Evolutionary conservation across 2,797 vertebrate genomes (phyloP), one percentile per base, ranked within the genome.

Genomic region (Anabacerthia variegaticeps): DNA sequence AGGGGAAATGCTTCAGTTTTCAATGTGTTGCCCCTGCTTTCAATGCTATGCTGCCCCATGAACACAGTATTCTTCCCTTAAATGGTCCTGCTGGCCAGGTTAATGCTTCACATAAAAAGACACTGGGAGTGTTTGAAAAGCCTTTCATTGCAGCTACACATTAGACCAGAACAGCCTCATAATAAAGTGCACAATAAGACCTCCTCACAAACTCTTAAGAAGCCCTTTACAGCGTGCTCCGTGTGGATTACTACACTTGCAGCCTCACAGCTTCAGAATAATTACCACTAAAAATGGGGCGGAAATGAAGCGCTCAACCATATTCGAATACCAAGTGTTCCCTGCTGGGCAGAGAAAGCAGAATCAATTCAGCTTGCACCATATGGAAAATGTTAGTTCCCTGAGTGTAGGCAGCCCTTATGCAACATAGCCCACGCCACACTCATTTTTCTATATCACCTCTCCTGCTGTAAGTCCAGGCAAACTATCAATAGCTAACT

Each of bases 271-370:
- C 75, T 67, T 95, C 79, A 88, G 92, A 96, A 97, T 95, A 96
- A 97, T 94, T 93, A 84, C 93, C 54, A 37, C 76, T 96, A 87
- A 97, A 94, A 96, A 86, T 66, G 76, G 81, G 92, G 73, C 30
- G 16, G 95, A 95, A 97, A 96, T 74, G 88, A 95, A 95, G 84
- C 52, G 78, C 81, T 94, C 81, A 78, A 93, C 96, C 92, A 91
- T 65, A 87, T 79, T 76, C 3, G 15, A 96, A 96, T 94, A 93
- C 67, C 39, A 43, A 97, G 69, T 69, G 86, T 74, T 81, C 73
- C 94, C 92, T 80, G 82, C 89, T 92, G 93, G 68, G 77, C 85
- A 91, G 95, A 88, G 90, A 89, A 94, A 97, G 88, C 67, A 86
- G 85, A 90, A 88, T 46, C 91, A 66, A 71, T 95, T 95, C 93